phyloP scores from a whole-genome alignment of 2,797 vertebrate species.

The Sebastes matsubarae region DNA sequence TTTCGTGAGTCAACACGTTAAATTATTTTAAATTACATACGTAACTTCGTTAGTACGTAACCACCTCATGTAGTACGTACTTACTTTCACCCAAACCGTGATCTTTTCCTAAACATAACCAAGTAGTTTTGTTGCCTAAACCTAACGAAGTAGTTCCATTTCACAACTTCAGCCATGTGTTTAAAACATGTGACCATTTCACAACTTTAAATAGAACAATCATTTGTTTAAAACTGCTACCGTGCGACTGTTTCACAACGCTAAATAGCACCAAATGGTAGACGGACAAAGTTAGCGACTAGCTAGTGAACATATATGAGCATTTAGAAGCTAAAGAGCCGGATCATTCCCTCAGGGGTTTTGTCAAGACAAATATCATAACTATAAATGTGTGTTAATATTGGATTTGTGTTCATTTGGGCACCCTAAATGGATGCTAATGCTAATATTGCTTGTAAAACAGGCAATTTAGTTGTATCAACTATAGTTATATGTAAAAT shows the following conservation, averaged over 20 bases:
- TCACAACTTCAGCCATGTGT: too few species aligned
- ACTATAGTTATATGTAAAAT: not conserved
- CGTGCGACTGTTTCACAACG: not conserved
- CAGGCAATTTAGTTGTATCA: not conserved
- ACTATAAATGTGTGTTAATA: not conserved
- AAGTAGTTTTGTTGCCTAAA: too few species aligned
- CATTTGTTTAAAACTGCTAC: not conserved
- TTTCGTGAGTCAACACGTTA: not conserved
- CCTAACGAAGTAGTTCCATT: too few species aligned
- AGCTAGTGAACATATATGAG: not conserved
- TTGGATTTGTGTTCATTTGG: not conserved
- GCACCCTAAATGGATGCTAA: not conserved
- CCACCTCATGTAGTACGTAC: too few species aligned
- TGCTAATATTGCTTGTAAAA: not conserved
- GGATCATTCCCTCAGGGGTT: not conserved
- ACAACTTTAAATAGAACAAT: too few species aligned
- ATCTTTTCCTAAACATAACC: too few species aligned
- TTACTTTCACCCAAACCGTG: too few species aligned
- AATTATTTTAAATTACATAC: fast-evolving
- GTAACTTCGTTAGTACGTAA: too few species aligned
- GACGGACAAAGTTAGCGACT: not conserved
- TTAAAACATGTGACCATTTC: not conserved
- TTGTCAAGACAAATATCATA: not conserved
- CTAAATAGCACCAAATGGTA: not conserved
- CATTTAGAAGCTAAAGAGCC: not conserved